Evolutionary conservation across 2,113 vertebrate species (phyloP).

Genomic region (Microcebus lehilahytsara): DNA sequence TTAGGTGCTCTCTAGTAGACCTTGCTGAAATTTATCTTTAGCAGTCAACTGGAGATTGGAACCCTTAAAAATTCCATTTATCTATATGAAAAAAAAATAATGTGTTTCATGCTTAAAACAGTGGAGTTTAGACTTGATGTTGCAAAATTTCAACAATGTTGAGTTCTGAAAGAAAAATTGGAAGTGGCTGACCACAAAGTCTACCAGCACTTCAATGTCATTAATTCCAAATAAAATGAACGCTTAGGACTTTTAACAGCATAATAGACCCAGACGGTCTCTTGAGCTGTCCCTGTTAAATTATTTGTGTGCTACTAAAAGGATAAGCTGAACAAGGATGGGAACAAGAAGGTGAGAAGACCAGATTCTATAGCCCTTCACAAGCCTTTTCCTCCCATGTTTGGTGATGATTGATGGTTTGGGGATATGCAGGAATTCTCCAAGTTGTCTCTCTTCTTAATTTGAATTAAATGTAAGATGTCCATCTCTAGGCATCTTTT

Average conservation of each 20-base stretch:
- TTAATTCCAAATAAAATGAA: not conserved
- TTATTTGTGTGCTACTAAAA: not conserved
- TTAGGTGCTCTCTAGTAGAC: not conserved
- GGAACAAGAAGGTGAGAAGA: not conserved
- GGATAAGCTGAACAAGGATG: not conserved
- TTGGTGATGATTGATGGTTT: not conserved
- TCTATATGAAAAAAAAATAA: not conserved
- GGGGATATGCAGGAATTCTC: not conserved
- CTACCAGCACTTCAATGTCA: not conserved
- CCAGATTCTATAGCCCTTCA: not conserved
- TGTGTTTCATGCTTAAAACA: not conserved
- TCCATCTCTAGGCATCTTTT: conserved; percentile 44
- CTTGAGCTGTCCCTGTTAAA: not conserved
- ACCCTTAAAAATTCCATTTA: not conserved
- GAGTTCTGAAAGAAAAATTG: not conserved
- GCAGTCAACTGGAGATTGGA: not conserved
- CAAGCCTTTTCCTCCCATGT: not conserved
- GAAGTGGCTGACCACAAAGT: not conserved
- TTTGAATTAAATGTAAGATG: not conserved
- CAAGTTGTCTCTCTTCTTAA: not conserved
- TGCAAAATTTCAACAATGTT: not conserved
- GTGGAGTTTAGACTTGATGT: not conserved
- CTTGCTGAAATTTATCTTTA: not conserved
- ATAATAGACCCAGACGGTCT: not conserved
- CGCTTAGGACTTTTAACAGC: not conserved